phyloP scores from a whole-genome alignment of 2,888 invertebrate genomes.

The Epistrophe grossulariae region DNA sequence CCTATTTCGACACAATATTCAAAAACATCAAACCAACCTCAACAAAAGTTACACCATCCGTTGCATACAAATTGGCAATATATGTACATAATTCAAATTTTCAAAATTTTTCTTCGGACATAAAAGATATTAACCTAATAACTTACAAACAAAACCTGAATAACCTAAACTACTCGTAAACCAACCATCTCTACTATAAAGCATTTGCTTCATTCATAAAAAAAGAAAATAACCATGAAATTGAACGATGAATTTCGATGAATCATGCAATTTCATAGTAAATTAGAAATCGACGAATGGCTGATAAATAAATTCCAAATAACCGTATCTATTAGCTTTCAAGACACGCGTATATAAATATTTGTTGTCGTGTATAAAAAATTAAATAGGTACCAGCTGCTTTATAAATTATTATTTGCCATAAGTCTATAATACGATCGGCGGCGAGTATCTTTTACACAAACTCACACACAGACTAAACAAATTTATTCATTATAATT shows the following conservation, averaged over 20 bases:
- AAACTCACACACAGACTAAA: background rate
- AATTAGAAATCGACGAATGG: conserved; percentile 35
- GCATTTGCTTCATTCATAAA: conserved; percentile 14
- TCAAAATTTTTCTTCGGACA: background rate
- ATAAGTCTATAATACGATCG: conserved; percentile 1
- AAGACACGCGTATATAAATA: conserved; percentile 13
- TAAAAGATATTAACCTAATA: background rate
- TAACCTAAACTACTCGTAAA: background rate
- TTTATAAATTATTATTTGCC: background rate
- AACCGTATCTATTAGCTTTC: background rate
- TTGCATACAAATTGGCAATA: conserved; percentile 9
- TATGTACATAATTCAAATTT: background rate
- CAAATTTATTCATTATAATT: conserved; percentile 1
- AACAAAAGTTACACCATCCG: background rate
- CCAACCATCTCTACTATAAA: background rate
- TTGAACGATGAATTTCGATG: background rate
- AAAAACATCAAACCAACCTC: background rate
- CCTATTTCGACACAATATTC: background rate
- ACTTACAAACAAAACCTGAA: conserved; percentile 14
- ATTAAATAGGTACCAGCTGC: background rate
- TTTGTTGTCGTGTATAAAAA: background rate
- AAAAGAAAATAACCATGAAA: conserved; percentile 29
- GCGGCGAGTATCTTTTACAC: conserved; percentile 11
- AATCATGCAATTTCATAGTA: conserved; percentile 27
- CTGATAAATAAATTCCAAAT: conserved; percentile 4